These are phyloP conservation scores for Cynocephalus volans DNA, from an alignment of 2,113 vertebrate species.

Conservation along the genomic window DNA sequence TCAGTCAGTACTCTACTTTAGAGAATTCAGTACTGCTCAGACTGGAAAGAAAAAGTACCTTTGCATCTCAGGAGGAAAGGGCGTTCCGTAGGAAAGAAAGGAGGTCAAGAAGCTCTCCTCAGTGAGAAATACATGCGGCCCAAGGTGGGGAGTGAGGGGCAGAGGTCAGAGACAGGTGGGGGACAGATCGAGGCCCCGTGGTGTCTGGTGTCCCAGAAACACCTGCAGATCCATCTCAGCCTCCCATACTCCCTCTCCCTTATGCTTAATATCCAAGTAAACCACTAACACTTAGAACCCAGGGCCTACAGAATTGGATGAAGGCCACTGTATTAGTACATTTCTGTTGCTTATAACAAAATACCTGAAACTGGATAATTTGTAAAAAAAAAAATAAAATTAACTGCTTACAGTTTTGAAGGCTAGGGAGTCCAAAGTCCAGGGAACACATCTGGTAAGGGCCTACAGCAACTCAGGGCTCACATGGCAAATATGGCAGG, in stretches of 20 bases:
- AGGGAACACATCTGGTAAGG: no score
- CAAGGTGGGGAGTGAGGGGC: fast-evolving
- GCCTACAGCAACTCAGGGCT: no score
- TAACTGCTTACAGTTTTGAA: no score
- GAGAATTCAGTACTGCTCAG: neutral
- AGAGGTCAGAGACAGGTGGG: fast-evolving
- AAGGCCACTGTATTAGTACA: no score
- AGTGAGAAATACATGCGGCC: neutral
- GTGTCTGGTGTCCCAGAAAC: neutral
- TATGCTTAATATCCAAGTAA: neutral
- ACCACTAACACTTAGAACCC: neutral
- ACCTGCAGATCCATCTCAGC: neutral
- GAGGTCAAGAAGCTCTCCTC: neutral
- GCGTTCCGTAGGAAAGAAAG: neutral
- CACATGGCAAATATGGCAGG: no score
- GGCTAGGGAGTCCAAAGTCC: no score
- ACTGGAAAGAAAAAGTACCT: neutral
- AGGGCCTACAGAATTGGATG: neutral
- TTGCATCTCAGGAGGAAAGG: neutral
- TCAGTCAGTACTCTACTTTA: neutral
- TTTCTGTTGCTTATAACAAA: no score
- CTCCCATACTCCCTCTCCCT: fast-evolving
- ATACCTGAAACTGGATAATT: no score
- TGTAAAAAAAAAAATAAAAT: no score
- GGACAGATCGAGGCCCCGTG: neutral